Evolutionary conservation across 2,113 vertebrate genomes (phyloP).

Genomic region (Benitochromis conjunctus): DNA sequence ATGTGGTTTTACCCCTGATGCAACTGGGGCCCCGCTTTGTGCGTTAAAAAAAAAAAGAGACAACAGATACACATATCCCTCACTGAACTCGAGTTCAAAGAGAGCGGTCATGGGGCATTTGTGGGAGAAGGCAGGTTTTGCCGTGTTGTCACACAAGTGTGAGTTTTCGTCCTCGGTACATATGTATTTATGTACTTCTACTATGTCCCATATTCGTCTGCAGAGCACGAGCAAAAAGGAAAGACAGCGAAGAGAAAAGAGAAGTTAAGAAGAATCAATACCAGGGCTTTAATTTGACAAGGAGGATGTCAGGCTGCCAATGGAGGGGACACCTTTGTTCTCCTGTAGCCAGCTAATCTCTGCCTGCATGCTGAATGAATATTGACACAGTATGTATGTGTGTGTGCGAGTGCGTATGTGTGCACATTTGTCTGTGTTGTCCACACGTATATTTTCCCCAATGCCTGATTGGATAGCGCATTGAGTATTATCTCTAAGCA

Average conservation of each 20-base stretch:
- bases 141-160: conserved; percentile 28
- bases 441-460: conserved; percentile 19
- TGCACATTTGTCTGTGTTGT: conserved; percentile 9
- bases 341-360: conserved; percentile 83
- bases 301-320: conserved; percentile 78
- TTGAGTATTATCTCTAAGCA: conserved; percentile 13
- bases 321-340: conserved; percentile 86
- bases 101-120: conserved; percentile 31
- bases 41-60: conserved; percentile 51
- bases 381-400: conserved; percentile 75
- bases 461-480: conserved; percentile 10
- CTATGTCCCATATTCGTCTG: conserved; percentile 71
- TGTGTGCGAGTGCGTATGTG: neutral
- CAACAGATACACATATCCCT: conserved; percentile 68
- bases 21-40: conserved; percentile 78
- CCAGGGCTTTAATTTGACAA: conserved; percentile 84
- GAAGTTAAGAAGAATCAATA: conserved; percentile 77
- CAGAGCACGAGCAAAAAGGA: conserved; percentile 67
- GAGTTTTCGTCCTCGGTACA: neutral
- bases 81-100: conserved; percentile 57
- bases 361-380: conserved; percentile 78
- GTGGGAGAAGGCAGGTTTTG: neutral
- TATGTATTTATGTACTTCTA: conserved; percentile 12
- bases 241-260: conserved; percentile 62
- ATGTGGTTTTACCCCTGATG: conserved; percentile 70